Evolutionary conservation across 35 echinoderm and acorn worm genomes (phyloP), one percentile per base, ranked within the genome.

Genomic region (Heliocidaris tuberculata): DNA sequence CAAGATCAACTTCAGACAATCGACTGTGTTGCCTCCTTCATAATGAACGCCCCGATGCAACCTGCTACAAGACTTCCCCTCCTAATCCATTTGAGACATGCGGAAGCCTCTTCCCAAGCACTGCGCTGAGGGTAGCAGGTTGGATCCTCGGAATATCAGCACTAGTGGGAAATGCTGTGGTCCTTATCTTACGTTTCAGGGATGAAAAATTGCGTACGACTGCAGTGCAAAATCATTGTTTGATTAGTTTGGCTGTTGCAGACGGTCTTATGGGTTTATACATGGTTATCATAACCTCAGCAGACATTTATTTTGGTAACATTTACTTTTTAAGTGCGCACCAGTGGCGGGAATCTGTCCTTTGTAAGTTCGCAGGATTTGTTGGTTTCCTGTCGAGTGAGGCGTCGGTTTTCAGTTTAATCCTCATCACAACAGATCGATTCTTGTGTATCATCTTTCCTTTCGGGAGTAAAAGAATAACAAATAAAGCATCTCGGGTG

Each of bases 371-470:
- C 19, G 94, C 94, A n/a, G 96, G 96, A 31, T 49, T 97, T 49
- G 49, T 95, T 12, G 92, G 90, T 7, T 90, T 95, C 0, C 31
- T 95, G 10, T 93, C 96, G 30, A 97, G 96, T 90, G 96, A 94
- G 59, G 93, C 90, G 1, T 97, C 96, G 19, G 92, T 94, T 9
- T 94, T 97, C 27, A 88, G 48, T 24, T 31, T 97, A 21, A 97
- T 94, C 42, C 90, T 97, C 5, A 95, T 97, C 31, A 97, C 93
- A 19, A 86, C 95, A 49, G 96, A 97, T 65, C 93, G 96, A 11
- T 97, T 95, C 54, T 32, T 95, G 6, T 97, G 96, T 94, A 88
- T 97, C 31, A 94, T 95, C 15, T 95, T 95, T 50, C 96, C 96
- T 4, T 97, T 94, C 85, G 89, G 96, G 9, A 87, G 61, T 16